These are phyloP conservation scores for Acanthaster planci DNA, from an alignment of 35 echinoderm and acorn worm species.

Conservation along the genomic window DNA sequence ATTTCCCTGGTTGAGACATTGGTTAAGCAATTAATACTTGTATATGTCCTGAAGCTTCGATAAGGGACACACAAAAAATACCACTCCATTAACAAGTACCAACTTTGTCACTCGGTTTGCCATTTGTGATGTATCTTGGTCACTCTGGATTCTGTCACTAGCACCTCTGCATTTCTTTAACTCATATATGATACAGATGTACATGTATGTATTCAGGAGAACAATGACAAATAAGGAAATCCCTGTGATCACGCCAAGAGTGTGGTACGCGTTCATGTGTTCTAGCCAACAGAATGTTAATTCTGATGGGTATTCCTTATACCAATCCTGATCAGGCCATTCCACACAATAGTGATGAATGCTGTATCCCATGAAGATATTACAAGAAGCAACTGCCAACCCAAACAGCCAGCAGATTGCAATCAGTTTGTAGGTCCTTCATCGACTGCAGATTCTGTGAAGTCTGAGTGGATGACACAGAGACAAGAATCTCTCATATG, in stretches of 20 bases:
- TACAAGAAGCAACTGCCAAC: slow-evolving; percentile 45
- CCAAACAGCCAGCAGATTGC: slow-evolving; percentile 63
- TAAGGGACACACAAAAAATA: slow-evolving; percentile 88
- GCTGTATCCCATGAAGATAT: slow-evolving; percentile 29
- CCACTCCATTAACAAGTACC: slow-evolving; percentile 78
- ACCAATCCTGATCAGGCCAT: slow-evolving; percentile 39
- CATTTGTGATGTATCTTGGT: slow-evolving; percentile 38
- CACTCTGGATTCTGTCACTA: slow-evolving; percentile 42
- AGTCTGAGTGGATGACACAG: slow-evolving; percentile 80
- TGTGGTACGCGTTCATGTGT: background rate
- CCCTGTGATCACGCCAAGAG: no score
- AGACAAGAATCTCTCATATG: slow-evolving; percentile 80
- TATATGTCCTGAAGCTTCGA: slow-evolving; percentile 62
- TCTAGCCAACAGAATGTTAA: background rate
- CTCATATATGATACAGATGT: slow-evolving; percentile 58
- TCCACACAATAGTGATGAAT: background rate
- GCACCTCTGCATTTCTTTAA: slow-evolving; percentile 38
- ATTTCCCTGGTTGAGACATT: no score
- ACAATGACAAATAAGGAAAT: background rate
- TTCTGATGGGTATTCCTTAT: slow-evolving; percentile 7
- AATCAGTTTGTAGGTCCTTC: slow-evolving; percentile 56
- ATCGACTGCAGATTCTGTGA: slow-evolving; percentile 57
- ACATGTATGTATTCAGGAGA: slow-evolving; percentile 69
- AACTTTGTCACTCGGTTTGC: slow-evolving; percentile 82
- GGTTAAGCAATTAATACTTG: background rate